Conservation (phyloP, 2,888 invertebrate genomes). For the Scaptomyza polygonia region DNA sequence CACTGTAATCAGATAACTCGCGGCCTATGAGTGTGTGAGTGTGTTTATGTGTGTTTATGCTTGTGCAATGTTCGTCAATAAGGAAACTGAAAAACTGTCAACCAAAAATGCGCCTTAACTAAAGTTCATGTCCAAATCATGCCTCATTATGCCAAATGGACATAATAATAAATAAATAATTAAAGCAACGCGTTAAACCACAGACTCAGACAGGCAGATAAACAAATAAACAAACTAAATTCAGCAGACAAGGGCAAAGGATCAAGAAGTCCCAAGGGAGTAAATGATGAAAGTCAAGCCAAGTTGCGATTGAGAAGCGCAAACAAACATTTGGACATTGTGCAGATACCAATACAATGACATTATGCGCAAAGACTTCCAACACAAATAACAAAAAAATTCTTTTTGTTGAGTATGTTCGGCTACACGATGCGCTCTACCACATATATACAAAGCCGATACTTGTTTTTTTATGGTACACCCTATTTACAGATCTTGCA, state of each 20-base stretch:
- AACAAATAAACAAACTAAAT: slow-evolving; percentile 42
- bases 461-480: no score
- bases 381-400: background rate
- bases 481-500: no score
- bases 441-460: no score
- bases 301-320: slow-evolving; percentile 43
- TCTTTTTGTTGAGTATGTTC: background rate
- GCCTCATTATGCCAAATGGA: no score
- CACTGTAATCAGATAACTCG: no score
- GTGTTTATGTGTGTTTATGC: slow-evolving; percentile 12
- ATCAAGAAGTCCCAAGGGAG: slow-evolving; percentile 23
- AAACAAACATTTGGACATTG: slow-evolving; percentile 49
- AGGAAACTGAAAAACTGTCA: slow-evolving; percentile 44
- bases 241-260: slow-evolving; percentile 44
- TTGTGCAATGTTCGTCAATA: slow-evolving; percentile 58
- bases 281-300: slow-evolving; percentile 63
- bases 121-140: slow-evolving; percentile 70
- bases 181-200: slow-evolving; percentile 71
- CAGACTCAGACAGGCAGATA: slow-evolving; percentile 47
- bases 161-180: slow-evolving; percentile 76
- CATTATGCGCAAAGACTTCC: slow-evolving; percentile 73
- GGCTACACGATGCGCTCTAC: slow-evolving; percentile 5
- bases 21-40: background rate
- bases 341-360: slow-evolving; percentile 65
- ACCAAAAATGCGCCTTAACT: slow-evolving; percentile 66